Evolutionary conservation across 2,888 invertebrate genomes (phyloP).

Genomic region (Lepidonotus clava): DNA sequence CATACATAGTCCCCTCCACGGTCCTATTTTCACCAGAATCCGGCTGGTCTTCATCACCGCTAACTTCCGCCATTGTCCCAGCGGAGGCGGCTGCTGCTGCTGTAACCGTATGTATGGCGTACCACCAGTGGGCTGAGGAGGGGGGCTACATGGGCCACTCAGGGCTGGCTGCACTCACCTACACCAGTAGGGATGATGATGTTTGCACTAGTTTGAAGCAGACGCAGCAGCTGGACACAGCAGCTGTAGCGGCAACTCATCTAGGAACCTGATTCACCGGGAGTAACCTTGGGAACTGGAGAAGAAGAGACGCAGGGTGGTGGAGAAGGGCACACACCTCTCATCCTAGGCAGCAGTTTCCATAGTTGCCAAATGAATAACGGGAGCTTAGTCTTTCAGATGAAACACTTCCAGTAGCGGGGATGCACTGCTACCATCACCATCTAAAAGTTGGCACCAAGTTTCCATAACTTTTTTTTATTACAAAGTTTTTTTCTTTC

Average conservation of each 20-base stretch:
- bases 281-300: too few species aligned
- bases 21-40: neutral
- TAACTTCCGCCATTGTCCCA: neutral
- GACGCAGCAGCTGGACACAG: neutral
- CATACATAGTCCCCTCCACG: neutral
- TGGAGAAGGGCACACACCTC: too few species aligned
- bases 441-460: conserved; percentile 8
- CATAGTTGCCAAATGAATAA: too few species aligned
- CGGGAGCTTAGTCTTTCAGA: too few species aligned
- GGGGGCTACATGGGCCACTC: neutral
- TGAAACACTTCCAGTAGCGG: too few species aligned
- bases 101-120: neutral
- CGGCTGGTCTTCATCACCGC: conserved; percentile 21
- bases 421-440: neutral
- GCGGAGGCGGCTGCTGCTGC: neutral
- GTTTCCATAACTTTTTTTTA: neutral
- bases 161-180: neutral
- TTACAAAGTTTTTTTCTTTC: conserved; percentile 24
- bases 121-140: neutral
- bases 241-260: neutral
- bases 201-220: neutral
- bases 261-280: neutral
- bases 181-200: neutral
- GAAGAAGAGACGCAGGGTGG: too few species aligned
- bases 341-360: too few species aligned